Base-by-base conservation (phyloP, 2,113 vertebrate genomes). In the Ellobius talpinus region DNA sequence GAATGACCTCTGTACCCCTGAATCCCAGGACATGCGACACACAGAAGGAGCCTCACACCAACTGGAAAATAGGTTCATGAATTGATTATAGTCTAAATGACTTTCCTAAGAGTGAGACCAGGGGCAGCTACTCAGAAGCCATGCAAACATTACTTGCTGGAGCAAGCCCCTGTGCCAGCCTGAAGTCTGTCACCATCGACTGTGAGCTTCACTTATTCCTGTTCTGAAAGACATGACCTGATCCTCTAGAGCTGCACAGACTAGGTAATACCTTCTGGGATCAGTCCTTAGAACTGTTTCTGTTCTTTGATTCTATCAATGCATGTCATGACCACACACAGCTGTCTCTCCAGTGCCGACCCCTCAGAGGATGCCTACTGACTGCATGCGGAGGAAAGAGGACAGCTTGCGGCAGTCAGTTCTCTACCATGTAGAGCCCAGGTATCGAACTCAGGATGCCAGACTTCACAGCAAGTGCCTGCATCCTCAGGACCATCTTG, bases 41-140 rank as follows among this genome's bases (percentile, higher is more conserved):
- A 8, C 6, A n/a, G 45, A 19, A 90, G 63, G 36, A 76, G 26
- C 42, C 50, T 19, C 2, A 66, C 11, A 61, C 8, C 63, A 45
- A 26, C 47, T 50, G 58, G 23, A 63, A 65, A 78, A 5, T 6
- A 24, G 26, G 21, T 4, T 52, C 14, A 79, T n/a, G 79, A 42
- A n/a, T 29, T 7, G 19, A n/a, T 72, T 33, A 24, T n/a, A 4
- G 10, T 4, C 17, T 13, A 65, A 21, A 68, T 8, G 45, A 3
- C 47, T 79, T 90, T 89, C 36, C 81, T 61, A 36, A 29, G 33
- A 24, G 65, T 36, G 66, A 21, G 12, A 7, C 45, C 24, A 12
- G 29, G n/a, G 24, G 0, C 0, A 73, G 5, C 61, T 7, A 1
- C 26, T 31, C 55, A 52, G 45, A n/a, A 77, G 45, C 23, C 7